These are phyloP conservation scores for Xenopus laevis DNA, from an alignment of 2,113 vertebrate species.

Conservation along the genomic window DNA sequence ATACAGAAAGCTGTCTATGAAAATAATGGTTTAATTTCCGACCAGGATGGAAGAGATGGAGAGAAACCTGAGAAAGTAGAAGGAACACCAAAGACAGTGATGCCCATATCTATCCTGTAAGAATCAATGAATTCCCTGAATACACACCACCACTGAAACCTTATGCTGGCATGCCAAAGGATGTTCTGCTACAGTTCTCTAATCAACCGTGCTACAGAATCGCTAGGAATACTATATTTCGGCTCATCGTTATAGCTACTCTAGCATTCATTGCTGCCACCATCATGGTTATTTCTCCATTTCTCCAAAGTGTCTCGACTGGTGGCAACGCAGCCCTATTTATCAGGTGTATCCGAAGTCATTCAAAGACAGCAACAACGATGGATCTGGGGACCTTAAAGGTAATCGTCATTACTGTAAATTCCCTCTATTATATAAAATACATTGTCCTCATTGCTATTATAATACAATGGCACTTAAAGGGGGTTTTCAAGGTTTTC, in stretches of 20 bases:
- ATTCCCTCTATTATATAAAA: too few relatives aligned
- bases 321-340: constrained; percentile 89
- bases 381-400: constrained; percentile 89
- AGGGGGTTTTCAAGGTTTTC: too few relatives aligned
- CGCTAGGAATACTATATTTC: constrained; percentile 86
- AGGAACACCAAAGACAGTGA: constrained; percentile 30
- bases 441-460: too few relatives aligned
- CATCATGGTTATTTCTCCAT: constrained; percentile 72
- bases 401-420: constrained; percentile 62
- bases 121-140: background rate
- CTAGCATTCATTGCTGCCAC: constrained; percentile 68
- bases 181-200: constrained; percentile 85
- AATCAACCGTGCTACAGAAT: constrained; percentile 76
- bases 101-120: background rate
- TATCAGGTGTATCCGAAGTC: constrained; percentile 92
- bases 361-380: constrained; percentile 84
- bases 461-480: too few relatives aligned
- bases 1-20: constrained; percentile 51
- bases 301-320: constrained; percentile 85
- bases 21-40: constrained; percentile 71
- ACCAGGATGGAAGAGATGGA: constrained; percentile 31
- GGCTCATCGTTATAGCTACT: constrained; percentile 70
- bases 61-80: constrained; percentile 40
- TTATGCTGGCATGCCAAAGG: constrained; percentile 92
- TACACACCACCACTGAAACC: constrained; percentile 52